Evolutionary conservation across 2,797 vertebrate species (phyloP).

Genomic region (Capromys pilorides): DNA sequence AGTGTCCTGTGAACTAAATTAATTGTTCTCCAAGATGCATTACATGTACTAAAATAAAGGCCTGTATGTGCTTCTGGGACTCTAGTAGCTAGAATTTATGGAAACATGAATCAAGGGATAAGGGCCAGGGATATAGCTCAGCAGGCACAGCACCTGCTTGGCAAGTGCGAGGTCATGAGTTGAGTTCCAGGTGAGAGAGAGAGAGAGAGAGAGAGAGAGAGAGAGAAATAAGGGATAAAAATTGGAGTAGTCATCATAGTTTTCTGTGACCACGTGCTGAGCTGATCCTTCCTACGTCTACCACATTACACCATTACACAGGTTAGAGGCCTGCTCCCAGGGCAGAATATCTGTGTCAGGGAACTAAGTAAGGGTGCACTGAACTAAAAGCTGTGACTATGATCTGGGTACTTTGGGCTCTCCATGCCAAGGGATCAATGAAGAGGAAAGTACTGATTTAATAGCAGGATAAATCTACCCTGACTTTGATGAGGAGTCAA

Average conservation of each 20-base stretch:
- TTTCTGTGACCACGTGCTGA: not conserved
- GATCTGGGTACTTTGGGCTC: not conserved
- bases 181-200: too few relatives aligned
- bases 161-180: too few relatives aligned
- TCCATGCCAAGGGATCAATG: not conserved
- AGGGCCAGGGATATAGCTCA: too few relatives aligned
- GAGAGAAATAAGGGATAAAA: not conserved
- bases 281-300: not conserved
- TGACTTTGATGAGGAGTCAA: not conserved
- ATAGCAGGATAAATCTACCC: not conserved
- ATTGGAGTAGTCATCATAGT: not conserved
- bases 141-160: too few relatives aligned
- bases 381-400: not conserved
- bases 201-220: too few relatives aligned
- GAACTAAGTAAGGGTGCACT: not conserved
- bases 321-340: not conserved
- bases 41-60: conserved; percentile 1
- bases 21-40: not conserved
- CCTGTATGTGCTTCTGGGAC: not conserved
- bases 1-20: not conserved
- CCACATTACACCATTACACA: not conserved
- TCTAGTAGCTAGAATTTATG: not conserved
- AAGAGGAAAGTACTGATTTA: not conserved
- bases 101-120: not conserved
- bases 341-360: not conserved